phyloP scores from a whole-genome alignment of 1,140 invertebrate species.

The Ctenoplectra terminalis region DNA sequence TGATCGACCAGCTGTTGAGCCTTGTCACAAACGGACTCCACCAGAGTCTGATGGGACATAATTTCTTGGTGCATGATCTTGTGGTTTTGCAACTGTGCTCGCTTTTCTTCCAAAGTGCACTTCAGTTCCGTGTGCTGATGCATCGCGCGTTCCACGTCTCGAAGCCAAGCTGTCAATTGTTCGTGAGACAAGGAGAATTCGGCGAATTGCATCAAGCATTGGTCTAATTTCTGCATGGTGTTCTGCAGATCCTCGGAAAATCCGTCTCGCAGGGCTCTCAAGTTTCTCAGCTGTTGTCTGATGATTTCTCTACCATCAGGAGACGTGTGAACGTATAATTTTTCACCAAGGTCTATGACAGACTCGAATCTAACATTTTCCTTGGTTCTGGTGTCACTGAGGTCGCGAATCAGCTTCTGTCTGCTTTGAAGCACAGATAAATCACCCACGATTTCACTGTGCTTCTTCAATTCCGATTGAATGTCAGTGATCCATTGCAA shows the following conservation, averaged over 20 bases:
- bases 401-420: constrained; percentile 91
- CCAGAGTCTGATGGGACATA: constrained; percentile 93
- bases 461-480: constrained; percentile 88
- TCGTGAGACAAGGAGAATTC: constrained; percentile 94
- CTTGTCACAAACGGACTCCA: constrained; percentile 96
- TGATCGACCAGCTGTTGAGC: constrained; percentile 94
- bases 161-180: constrained; percentile 95
- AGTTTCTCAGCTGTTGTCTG: constrained; percentile 92
- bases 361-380: constrained; percentile 93
- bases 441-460: constrained; percentile 94
- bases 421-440: constrained; percentile 92
- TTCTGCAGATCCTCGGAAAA: constrained; percentile 92
- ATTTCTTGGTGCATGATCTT: constrained; percentile 98
- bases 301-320: constrained; percentile 96
- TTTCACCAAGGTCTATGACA: constrained; percentile 94
- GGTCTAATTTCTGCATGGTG: constrained; percentile 91
- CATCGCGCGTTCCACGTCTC: constrained; percentile 95
- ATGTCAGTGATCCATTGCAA: constrained; percentile 89
- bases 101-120: constrained; percentile 95
- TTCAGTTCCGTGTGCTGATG: constrained; percentile 95
- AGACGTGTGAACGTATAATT: constrained; percentile 95
- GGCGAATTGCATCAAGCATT: constrained; percentile 94
- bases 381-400: constrained; percentile 91
- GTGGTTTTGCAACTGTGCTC: constrained; percentile 96
- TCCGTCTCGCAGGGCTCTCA: constrained; percentile 93